Evolutionary conservation across 2,888 invertebrate species (phyloP).

Genomic region (Drosophila anceps): DNA sequence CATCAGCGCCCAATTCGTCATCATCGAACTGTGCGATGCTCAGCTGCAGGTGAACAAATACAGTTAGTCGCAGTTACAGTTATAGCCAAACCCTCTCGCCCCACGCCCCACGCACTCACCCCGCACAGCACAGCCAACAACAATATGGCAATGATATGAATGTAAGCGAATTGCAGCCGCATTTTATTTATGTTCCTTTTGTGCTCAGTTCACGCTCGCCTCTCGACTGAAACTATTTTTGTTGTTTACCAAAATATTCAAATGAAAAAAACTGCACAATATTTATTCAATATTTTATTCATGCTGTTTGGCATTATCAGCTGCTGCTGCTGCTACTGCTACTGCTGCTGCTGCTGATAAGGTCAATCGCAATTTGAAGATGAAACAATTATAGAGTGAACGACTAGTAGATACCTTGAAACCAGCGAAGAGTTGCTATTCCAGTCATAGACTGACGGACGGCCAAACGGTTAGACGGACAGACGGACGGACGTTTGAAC

Average conservation of each 20-base stretch:
- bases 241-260: conserved; percentile 30
- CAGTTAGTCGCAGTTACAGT: conserved; percentile 6
- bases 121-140: conserved; percentile 44
- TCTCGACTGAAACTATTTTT: conserved; percentile 42
- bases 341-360: conserved; percentile 38
- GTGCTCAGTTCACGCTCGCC: conserved; percentile 12
- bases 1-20: conserved; percentile 29
- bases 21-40: conserved; percentile 41
- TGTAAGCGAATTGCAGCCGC: conserved; percentile 43
- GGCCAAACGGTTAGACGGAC: too few species aligned
- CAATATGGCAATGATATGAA: conserved; percentile 38
- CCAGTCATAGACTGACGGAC: too few species aligned
- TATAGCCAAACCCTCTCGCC: not conserved
- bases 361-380: conserved; percentile 19
- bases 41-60: conserved; percentile 42
- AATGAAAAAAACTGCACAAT: conserved; percentile 11
- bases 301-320: conserved; percentile 40
- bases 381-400: conserved; percentile 1
- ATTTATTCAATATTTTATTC: conserved; percentile 48
- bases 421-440: not conserved
- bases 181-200: conserved; percentile 26
- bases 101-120: conserved; percentile 20
- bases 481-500: not conserved
- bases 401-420: not conserved
- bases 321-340: not conserved